Evolutionary conservation across 2,797 vertebrate species (phyloP), one percentile per base, ranked within the genome.

Genomic region (Perodicticus potto): DNA sequence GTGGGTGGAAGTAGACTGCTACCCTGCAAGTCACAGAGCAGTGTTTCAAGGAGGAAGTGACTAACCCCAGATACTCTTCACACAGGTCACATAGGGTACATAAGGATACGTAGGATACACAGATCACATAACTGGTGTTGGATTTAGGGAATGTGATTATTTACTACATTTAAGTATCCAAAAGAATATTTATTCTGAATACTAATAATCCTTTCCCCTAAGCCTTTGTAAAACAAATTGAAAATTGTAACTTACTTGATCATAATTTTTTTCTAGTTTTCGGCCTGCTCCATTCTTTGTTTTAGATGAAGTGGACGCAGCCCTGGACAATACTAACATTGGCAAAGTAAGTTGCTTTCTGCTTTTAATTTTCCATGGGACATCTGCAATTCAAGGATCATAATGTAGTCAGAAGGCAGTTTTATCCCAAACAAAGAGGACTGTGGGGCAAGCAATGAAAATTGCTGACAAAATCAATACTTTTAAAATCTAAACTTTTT

Each of bases 301-400:
- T 94, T 96, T 99, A 96, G 99, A 99, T 88, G 99, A 99, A 98
- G 99, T 99, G 91, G 99, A 99, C 74, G 99, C 99, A 85, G 99
- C 99, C 61, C 98, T 99, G 98, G 99, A 99, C 98, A 99, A 99
- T 96, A 99, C 99, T 5, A 99, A 99, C 98, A 99, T 99, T 6
- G 98, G 99, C 95, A 99, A 99, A 98, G 99, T 99, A 97, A 98
- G 98, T 96, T 67, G 49, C 29, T 57, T 83, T 85, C 19, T 78
- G 70, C 69, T 34, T 82, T 77, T n/a, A 7, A 34, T 59, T 91
- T 16, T 76, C 40, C 23, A 1, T 27, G 43, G 43, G 12, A 20
- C 12, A 32, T 37, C 22, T n/a, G 0, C 1, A 53, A 10, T 49
- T 65, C 45, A 29, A 67, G 69, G 69, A 0, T 49, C 37, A 10